Base-by-base conservation (phyloP, 2,113 vertebrate genomes). In the Gila orcuttii region DNA sequence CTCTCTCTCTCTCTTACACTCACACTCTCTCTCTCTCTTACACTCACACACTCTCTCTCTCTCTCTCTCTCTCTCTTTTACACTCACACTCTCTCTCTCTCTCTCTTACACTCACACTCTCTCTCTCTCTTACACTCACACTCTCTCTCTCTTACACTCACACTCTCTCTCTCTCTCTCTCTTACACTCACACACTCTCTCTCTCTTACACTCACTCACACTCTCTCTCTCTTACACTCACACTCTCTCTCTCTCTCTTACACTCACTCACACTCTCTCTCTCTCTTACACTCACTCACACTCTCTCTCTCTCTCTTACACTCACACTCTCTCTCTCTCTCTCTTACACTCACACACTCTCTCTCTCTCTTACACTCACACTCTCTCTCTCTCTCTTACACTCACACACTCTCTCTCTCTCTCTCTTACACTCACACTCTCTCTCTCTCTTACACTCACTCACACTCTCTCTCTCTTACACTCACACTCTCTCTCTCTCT, bases 201-300 rank as follows among this genome's bases (percentile, higher is more conserved):
- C 7, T 71, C 12, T 74, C 11, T 60, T n/a, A n/a, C n/a, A n/a
- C 39, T 47, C 45, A 12, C 36, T 94, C 93, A 8, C 75, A 94
- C 31, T 93, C 39, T 42, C 39, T 42, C 39, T 47, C 39, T 7
- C 73, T n/a, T n/a, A n/a, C n/a, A n/a, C n/a, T n/a, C n/a, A n/a
- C n/a, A n/a, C 39, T 94, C 93, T 11, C 75, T 94, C 31, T 93
- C 52, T n/a, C n/a, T n/a, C n/a, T n/a, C n/a, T n/a, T n/a, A n/a
- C n/a, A n/a, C n/a, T n/a, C n/a, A n/a, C n/a, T n/a, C n/a, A n/a
- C n/a, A n/a, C n/a, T n/a, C n/a, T n/a, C n/a, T n/a, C n/a, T n/a
- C n/a, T n/a, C n/a, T n/a, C n/a, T n/a, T n/a, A n/a, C n/a, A n/a
- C n/a, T n/a, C n/a, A n/a, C n/a, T n/a, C n/a, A n/a, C n/a, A n/a